Percentiles rank a stretch among this genome's conserved stretches.
These are phyloP conservation scores for Glaucomys volans DNA, from an alignment of 2,113 vertebrate species.

Conservation along the genomic window DNA sequence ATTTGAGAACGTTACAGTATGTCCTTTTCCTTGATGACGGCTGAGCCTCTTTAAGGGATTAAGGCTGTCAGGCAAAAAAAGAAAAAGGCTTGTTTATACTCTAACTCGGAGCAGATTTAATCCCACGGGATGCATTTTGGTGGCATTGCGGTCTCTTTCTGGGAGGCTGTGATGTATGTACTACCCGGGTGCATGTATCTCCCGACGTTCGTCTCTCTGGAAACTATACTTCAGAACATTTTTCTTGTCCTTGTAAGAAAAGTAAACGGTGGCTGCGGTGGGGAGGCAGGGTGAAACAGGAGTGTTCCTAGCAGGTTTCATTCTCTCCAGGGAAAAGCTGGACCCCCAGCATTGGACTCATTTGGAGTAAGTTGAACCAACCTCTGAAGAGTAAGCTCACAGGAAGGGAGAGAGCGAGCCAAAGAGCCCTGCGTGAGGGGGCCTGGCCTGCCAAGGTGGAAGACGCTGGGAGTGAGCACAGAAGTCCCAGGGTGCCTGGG, in stretches of 20 bases:
- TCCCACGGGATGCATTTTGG: slow-evolving; percentile 76
- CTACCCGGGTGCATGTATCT: slow-evolving; percentile 65
- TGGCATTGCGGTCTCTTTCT: slow-evolving; percentile 73
- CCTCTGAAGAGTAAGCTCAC: slow-evolving; percentile 49
- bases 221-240: slow-evolving; percentile 76
- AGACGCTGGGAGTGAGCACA: neutral
- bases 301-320: slow-evolving; percentile 68
- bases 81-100: slow-evolving; percentile 72
- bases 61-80: slow-evolving; percentile 71
- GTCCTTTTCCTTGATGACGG: slow-evolving; percentile 68
- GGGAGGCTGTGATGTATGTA: slow-evolving; percentile 75
- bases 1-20: slow-evolving; percentile 66
- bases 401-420: too few species aligned
- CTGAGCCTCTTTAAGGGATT: slow-evolving; percentile 67
- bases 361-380: slow-evolving; percentile 34
- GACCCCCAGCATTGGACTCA: slow-evolving; percentile 1
- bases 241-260: slow-evolving; percentile 71
- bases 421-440: neutral
- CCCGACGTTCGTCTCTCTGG: slow-evolving; percentile 73
- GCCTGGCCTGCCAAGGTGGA: neutral
- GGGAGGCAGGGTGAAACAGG: slow-evolving; percentile 69
- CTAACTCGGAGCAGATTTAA: slow-evolving; percentile 76
- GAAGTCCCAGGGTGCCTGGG: neutral
- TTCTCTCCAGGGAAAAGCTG: slow-evolving; percentile 33
- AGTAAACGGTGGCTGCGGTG: slow-evolving; percentile 58